phyloP scores from a whole-genome alignment of 2,113 vertebrate genomes.

The Scomber scombrus region DNA sequence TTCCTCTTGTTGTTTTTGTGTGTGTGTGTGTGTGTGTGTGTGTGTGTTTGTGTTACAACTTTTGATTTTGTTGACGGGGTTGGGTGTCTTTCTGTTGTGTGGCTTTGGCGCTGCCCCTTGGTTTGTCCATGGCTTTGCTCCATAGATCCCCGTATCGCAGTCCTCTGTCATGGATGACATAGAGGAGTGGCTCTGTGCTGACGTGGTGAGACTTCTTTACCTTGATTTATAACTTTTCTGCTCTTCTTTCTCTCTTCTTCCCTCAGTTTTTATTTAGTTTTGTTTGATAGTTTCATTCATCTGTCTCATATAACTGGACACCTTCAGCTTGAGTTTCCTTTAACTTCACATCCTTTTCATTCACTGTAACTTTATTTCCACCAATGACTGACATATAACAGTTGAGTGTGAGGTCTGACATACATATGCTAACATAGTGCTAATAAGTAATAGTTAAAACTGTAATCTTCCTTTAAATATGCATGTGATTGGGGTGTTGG shows the following conservation, averaged over 20 bases:
- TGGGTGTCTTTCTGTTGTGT: slow-evolving; percentile 80
- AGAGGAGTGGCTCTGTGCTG: slow-evolving; percentile 98
- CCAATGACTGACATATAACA: slow-evolving; percentile 40
- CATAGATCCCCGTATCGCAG: slow-evolving; percentile 97
- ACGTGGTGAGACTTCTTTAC: slow-evolving; percentile 94
- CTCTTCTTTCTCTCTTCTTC: slow-evolving; percentile 20
- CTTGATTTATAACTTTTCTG: slow-evolving; percentile 78
- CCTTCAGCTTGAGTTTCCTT: slow-evolving; percentile 42
- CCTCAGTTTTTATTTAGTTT: slow-evolving; percentile 26
- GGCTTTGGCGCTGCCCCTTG: slow-evolving; percentile 86
- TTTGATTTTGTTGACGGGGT: slow-evolving; percentile 55
- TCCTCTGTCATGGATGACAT: slow-evolving; percentile 99
- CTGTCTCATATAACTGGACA: slow-evolving; percentile 45
- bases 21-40: slow-evolving; percentile 40
- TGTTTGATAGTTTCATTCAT: slow-evolving; percentile 39
- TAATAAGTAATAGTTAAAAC: slow-evolving; percentile 9
- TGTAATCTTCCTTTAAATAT: slow-evolving; percentile 22
- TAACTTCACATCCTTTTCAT: slow-evolving; percentile 45
- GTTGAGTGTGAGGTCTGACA: slow-evolving; percentile 29
- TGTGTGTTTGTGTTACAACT: slow-evolving; percentile 47
- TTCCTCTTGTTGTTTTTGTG: slow-evolving; percentile 80
- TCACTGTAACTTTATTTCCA: slow-evolving; percentile 39
- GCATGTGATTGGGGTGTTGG: slow-evolving; percentile 32
- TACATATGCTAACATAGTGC: slow-evolving; percentile 27
- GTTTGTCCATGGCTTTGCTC: slow-evolving; percentile 90